Evolutionary conservation across 1,140 invertebrate genomes (phyloP).

Genomic region (Triops longicaudatus): DNA sequence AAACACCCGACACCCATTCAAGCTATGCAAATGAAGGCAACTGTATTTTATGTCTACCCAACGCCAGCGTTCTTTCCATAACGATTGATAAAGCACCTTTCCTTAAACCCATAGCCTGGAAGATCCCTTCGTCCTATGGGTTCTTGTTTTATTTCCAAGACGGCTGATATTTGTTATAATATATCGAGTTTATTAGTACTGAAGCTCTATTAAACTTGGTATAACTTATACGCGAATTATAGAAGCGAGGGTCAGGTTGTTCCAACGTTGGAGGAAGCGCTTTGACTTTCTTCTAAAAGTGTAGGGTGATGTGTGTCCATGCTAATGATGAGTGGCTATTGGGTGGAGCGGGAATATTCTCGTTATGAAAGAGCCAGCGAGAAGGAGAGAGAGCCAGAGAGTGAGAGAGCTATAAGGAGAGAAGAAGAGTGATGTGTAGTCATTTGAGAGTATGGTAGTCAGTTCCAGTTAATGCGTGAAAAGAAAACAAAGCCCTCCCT

Average conservation of each 20-base stretch:
- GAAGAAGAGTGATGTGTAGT: neutral
- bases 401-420: neutral
- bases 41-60: neutral
- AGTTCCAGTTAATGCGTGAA: neutral
- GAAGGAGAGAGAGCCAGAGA: neutral
- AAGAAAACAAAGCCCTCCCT: slow-evolving; percentile 11
- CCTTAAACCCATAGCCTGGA: neutral
- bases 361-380: neutral
- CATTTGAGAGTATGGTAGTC: slow-evolving; percentile 7
- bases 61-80: neutral
- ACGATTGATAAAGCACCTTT: slow-evolving; percentile 8
- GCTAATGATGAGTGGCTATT: slow-evolving; percentile 2
- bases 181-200: neutral
- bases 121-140: neutral
- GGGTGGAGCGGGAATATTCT: slow-evolving; percentile 5
- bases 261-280: neutral
- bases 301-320: neutral
- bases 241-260: neutral
- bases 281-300: neutral
- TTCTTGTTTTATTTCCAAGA: neutral
- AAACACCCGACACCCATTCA: slow-evolving; percentile 14
- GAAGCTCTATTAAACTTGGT: neutral
- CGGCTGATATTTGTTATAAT: neutral
- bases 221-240: neutral
- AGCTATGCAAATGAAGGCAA: slow-evolving; percentile 12